These are phyloP conservation scores for Pseudachorutes palmiensis DNA, from an alignment of 1,140 invertebrate genomes.

Conservation along the genomic window DNA sequence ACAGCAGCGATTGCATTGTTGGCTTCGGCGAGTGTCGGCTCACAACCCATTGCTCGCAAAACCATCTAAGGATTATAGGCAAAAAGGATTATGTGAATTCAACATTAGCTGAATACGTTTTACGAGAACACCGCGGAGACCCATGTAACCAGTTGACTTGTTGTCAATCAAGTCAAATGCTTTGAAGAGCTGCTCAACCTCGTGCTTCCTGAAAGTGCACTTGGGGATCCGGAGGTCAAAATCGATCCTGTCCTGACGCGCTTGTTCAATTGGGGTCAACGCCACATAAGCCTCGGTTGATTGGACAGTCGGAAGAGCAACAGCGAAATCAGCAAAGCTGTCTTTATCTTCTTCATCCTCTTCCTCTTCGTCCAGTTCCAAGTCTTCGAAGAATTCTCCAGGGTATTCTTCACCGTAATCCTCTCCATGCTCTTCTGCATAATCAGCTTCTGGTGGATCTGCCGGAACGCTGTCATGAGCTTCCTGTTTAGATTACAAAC, in stretches of 20 bases:
- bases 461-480: too few species aligned
- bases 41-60: not conserved
- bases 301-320: not conserved
- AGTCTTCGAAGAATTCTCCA: too few species aligned
- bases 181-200: not conserved
- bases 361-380: too few species aligned
- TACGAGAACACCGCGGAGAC: not conserved
- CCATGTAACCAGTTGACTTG: not conserved
- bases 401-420: too few species aligned
- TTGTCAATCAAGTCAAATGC: not conserved
- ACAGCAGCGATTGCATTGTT: not conserved
- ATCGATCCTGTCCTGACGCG: not conserved
- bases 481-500: too few species aligned
- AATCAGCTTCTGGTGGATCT: too few species aligned
- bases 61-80: not conserved
- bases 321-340: too few species aligned
- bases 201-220: not conserved
- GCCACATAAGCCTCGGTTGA: not conserved
- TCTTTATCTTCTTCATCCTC: too few species aligned
- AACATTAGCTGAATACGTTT: not conserved
- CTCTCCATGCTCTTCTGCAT: too few species aligned
- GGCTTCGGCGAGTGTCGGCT: not conserved
- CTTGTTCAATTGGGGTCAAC: not conserved
- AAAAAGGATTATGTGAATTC: not conserved
- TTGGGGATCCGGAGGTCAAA: not conserved